A percentile compares a stretch with the other conserved stretches of the same genome.
These are phyloP conservation scores for Megaceryle alcyon DNA, from an alignment of 2,797 vertebrate genomes.

Conservation along the genomic window DNA sequence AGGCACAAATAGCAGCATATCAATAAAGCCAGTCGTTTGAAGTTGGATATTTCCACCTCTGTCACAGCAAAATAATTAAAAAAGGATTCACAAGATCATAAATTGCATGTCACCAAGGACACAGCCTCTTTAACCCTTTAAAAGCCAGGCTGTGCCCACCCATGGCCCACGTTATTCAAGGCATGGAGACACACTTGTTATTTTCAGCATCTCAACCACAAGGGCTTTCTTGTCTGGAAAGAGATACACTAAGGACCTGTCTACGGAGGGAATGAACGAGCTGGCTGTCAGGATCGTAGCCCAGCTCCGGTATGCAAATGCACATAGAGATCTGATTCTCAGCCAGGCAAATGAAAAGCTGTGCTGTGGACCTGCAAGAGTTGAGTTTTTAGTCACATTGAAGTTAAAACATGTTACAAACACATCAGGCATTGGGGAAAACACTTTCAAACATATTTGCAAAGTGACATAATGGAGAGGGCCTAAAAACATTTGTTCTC, in stretches of 20 bases:
- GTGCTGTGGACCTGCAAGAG: constrained; percentile 9
- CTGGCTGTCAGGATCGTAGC: neutral
- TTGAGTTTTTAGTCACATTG: neutral
- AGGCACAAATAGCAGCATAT: constrained; percentile 74
- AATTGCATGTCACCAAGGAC: constrained; percentile 70
- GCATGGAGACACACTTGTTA: constrained; percentile 15
- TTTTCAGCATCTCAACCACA: neutral
- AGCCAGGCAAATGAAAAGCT: neutral
- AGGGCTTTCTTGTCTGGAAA: constrained; percentile 40
- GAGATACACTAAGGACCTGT: constrained; percentile 15
- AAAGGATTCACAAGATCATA: constrained; percentile 79
- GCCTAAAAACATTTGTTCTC: neutral
- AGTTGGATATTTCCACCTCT: constrained; percentile 73
- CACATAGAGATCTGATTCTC: neutral
- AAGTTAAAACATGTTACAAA: neutral
- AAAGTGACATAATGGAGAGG: neutral
- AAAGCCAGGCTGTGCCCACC: constrained; percentile 37
- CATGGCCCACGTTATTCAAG: neutral
- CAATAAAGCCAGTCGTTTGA: constrained; percentile 74
- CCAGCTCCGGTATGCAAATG: neutral
- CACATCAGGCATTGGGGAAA: neutral
- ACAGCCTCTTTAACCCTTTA: constrained; percentile 66
- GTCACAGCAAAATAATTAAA: constrained; percentile 80
- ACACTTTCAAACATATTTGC: neutral
- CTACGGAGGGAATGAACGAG: neutral